phyloP scores from a whole-genome alignment of 2,888 invertebrate genomes.

The Chrysolina oricalcia region DNA sequence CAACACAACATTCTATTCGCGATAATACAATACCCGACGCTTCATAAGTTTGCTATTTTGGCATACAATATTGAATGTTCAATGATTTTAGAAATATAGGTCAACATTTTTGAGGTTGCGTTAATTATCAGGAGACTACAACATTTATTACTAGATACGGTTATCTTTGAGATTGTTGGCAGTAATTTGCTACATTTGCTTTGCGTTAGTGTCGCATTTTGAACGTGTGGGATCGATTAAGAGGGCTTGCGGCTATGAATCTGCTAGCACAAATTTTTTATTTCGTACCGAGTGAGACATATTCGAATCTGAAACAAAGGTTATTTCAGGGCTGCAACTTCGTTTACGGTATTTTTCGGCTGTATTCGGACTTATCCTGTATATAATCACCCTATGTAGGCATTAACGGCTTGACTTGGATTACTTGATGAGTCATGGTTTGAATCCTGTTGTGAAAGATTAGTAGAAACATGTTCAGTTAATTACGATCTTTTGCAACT shows the following conservation, averaged over 20 bases:
- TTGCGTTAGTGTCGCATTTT: neutral
- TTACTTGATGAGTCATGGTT: too few species aligned
- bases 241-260: neutral
- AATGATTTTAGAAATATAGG: neutral
- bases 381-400: too few species aligned
- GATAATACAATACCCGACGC: neutral
- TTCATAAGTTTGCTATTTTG: neutral
- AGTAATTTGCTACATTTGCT: constrained; percentile 18
- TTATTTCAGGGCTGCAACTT: too few species aligned
- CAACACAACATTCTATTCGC: constrained; percentile 4
- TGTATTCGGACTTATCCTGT: too few species aligned
- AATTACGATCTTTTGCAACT: too few species aligned
- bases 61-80: neutral
- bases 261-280: neutral
- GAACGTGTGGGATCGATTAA: neutral
- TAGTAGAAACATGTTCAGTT: too few species aligned
- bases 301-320: neutral
- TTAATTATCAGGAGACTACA: neutral
- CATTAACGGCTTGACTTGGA: too few species aligned
- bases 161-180: constrained; percentile 21
- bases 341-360: too few species aligned
- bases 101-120: constrained; percentile 11
- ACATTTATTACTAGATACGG: neutral
- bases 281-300: too few species aligned
- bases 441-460: too few species aligned